phyloP scores from a whole-genome alignment of 2,797 vertebrate genomes.

The Apogon talboti region DNA sequence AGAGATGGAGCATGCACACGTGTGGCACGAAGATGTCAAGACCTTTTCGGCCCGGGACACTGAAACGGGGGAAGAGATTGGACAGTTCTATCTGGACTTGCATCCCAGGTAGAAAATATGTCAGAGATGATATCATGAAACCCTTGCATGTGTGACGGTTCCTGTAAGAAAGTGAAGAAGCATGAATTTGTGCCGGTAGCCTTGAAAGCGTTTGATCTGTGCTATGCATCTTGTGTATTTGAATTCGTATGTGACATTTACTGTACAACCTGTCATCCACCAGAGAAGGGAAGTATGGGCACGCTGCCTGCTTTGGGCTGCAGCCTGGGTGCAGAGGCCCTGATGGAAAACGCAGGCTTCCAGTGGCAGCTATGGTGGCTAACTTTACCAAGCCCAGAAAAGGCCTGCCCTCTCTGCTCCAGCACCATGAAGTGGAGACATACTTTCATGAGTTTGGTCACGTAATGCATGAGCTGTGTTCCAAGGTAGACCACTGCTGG shows the following conservation, averaged over 20 bases:
- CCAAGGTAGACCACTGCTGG: conserved; percentile 83
- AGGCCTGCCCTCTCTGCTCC: conserved; percentile 87
- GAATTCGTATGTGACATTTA: background rate
- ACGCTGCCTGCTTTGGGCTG: conserved; percentile 94
- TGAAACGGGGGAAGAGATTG: conserved; percentile 87
- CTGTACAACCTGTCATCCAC: conserved; percentile 1
- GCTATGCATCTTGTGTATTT: background rate
- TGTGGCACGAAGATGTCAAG: conserved; percentile 90
- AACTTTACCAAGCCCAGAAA: conserved; percentile 89
- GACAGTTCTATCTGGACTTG: conserved; percentile 95
- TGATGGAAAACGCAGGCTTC: conserved; percentile 87
- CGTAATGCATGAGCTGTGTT: conserved; percentile 96
- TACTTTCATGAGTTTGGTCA: conserved; percentile 98
- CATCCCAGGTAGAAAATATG: conserved; percentile 88
- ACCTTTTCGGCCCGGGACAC: conserved; percentile 88
- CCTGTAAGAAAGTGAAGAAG: too few species aligned
- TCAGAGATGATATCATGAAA: background rate
- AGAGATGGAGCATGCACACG: conserved; percentile 81
- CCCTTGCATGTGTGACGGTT: background rate
- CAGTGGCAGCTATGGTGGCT: conserved; percentile 92
- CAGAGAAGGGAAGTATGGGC: conserved; percentile 96
- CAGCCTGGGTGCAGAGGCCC: conserved; percentile 90
- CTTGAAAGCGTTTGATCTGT: conserved; percentile 1
- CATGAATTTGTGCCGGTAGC: background rate
- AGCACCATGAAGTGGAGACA: conserved; percentile 94